These are phyloP conservation scores for Coenonympha glycerion DNA, from an alignment of 2,888 invertebrate genomes.

Conservation along the genomic window DNA sequence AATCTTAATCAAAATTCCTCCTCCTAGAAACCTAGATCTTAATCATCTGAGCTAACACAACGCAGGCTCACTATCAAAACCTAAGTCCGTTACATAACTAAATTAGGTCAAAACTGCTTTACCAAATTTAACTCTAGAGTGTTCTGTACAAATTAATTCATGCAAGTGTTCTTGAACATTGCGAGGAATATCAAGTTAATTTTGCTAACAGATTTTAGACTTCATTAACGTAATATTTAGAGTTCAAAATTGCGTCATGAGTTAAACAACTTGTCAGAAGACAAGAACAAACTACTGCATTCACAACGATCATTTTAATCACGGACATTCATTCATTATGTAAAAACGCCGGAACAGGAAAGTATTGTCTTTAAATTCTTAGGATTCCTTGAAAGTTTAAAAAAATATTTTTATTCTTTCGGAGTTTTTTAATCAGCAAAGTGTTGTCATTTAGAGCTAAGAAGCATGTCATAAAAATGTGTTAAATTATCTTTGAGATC, in stretches of 20 bases:
- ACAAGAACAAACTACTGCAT: slow-evolving; percentile 10
- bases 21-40: too few species aligned
- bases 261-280: neutral
- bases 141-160: slow-evolving; percentile 10
- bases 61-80: neutral
- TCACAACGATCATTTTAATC: slow-evolving; percentile 10
- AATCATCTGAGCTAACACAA: neutral
- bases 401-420: neutral
- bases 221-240: neutral
- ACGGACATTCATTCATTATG: slow-evolving; percentile 12
- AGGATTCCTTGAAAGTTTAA: neutral
- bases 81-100: neutral
- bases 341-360: slow-evolving; percentile 8
- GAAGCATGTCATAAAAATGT: too few species aligned
- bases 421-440: neutral
- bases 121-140: slow-evolving; percentile 1
- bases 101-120: slow-evolving; percentile 2
- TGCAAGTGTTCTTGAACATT: slow-evolving; percentile 4
- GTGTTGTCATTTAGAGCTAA: neutral
- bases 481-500: too few species aligned
- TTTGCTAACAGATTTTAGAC: neutral
- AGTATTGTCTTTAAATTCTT: neutral
- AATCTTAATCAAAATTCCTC: too few species aligned
- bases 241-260: neutral
- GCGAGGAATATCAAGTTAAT: neutral